A percentile compares a stretch with the other conserved stretches of the same genome.
phyloP scores from a whole-genome alignment of 2,797 vertebrate species.

The Prunella strophiata region DNA sequence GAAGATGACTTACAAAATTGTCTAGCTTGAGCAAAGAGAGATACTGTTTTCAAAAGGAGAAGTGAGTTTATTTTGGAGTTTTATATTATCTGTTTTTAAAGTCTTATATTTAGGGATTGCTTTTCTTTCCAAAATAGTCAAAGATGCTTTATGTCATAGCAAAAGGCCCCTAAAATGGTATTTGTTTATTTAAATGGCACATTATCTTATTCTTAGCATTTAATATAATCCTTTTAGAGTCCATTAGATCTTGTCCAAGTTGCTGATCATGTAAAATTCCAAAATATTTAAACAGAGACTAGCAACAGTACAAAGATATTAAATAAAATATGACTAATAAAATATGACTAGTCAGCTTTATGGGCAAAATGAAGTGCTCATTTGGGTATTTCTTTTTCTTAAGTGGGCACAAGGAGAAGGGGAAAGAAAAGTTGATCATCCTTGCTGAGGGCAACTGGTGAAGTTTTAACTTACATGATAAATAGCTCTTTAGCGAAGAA shows the following conservation, averaged over 20 bases:
- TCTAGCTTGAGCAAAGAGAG: constrained; percentile 1
- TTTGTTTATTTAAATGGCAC: neutral
- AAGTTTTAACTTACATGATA: neutral
- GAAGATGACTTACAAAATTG: neutral
- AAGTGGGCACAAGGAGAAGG: neutral
- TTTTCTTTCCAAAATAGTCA: constrained; percentile 8
- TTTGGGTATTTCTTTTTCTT: neutral
- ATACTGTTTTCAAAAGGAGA: constrained; percentile 1
- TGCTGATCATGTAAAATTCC: neutral
- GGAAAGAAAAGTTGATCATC: neutral
- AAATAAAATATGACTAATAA: neutral
- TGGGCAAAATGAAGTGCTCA: neutral
- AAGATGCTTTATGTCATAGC: neutral
- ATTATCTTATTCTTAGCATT: constrained; percentile 21
- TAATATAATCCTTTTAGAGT: neutral
- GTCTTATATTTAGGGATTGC: neutral
- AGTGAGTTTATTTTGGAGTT: constrained; percentile 6
- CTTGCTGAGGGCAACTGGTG: neutral
- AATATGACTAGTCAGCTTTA: neutral
- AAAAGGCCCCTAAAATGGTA: neutral
- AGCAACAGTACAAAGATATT: neutral
- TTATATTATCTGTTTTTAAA: constrained; percentile 16
- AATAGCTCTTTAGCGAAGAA: neutral
- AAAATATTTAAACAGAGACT: neutral
- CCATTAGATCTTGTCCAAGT: neutral